These are phyloP conservation scores for Danio choprae DNA, from an alignment of 2,797 vertebrate genomes.

Conservation along the genomic window DNA sequence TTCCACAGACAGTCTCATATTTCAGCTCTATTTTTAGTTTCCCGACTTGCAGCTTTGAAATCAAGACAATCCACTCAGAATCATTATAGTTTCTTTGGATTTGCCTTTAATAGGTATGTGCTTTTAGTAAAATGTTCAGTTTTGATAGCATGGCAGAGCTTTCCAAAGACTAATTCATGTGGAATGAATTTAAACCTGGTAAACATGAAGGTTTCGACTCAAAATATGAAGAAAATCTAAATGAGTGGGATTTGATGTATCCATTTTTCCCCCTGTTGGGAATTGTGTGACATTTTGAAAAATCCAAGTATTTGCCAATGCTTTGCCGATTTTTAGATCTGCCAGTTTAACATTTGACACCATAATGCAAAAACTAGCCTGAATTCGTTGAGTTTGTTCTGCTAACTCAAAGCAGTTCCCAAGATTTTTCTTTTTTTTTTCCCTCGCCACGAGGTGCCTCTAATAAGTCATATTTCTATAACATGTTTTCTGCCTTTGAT, in stretches of 20 bases:
- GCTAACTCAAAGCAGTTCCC: conserved; percentile 7
- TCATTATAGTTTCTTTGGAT: too few relatives aligned
- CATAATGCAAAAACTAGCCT: not conserved
- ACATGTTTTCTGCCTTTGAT: conserved; percentile 31
- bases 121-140: too few relatives aligned
- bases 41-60: too few relatives aligned
- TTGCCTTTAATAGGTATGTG: too few relatives aligned
- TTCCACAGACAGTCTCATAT: too few relatives aligned
- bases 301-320: not conserved
- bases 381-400: not conserved
- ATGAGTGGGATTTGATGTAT: not conserved
- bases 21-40: too few relatives aligned
- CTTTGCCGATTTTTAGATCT: not conserved
- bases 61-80: too few relatives aligned
- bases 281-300: not conserved
- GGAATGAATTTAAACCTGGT: too few relatives aligned
- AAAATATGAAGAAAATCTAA: too few relatives aligned
- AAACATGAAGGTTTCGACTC: not conserved
- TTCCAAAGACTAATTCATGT: too few relatives aligned
- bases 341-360: not conserved
- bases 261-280: not conserved
- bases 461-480: conserved; percentile 16
- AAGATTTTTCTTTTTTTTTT: not conserved
- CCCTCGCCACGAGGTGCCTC: not conserved
- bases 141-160: too few relatives aligned